Conservation (phyloP, 1,140 invertebrate species). For the Philopotamus ludificatus region DNA sequence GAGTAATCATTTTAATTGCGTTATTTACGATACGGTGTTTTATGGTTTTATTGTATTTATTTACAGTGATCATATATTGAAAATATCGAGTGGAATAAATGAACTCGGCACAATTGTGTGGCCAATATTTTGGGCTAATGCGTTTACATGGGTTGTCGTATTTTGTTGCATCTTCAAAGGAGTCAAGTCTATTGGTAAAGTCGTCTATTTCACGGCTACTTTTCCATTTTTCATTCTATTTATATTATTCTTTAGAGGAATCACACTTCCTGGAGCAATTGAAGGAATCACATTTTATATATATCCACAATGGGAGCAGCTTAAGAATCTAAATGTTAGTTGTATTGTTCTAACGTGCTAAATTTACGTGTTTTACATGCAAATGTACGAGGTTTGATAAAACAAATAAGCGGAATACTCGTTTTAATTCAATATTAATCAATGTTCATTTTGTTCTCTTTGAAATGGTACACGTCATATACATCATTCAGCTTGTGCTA, state of each 20-base stretch:
- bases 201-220: constrained; percentile 80
- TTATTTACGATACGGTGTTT: constrained; percentile 18
- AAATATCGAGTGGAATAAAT: constrained; percentile 64
- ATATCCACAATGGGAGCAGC: constrained; percentile 75
- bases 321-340: constrained; percentile 63
- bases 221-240: constrained; percentile 83
- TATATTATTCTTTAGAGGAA: constrained; percentile 68
- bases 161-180: constrained; percentile 81
- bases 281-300: constrained; percentile 81
- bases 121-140: constrained; percentile 68
- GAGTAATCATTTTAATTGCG: constrained; percentile 48
- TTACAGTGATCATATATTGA: constrained; percentile 67
- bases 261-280: constrained; percentile 75
- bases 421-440: too few relatives aligned
- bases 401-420: too few relatives aligned
- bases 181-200: constrained; percentile 72
- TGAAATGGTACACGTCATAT: too few relatives aligned
- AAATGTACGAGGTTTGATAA: too few relatives aligned
- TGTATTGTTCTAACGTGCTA: background rate
- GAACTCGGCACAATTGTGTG: constrained; percentile 71
- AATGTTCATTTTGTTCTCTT: too few relatives aligned
- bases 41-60: constrained; percentile 12
- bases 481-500: too few relatives aligned
- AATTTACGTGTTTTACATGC: too few relatives aligned
- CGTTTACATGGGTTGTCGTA: constrained; percentile 74